phyloP scores from a whole-genome alignment of 2,797 vertebrate genomes.

The Pantherophis vulpinus region DNA sequence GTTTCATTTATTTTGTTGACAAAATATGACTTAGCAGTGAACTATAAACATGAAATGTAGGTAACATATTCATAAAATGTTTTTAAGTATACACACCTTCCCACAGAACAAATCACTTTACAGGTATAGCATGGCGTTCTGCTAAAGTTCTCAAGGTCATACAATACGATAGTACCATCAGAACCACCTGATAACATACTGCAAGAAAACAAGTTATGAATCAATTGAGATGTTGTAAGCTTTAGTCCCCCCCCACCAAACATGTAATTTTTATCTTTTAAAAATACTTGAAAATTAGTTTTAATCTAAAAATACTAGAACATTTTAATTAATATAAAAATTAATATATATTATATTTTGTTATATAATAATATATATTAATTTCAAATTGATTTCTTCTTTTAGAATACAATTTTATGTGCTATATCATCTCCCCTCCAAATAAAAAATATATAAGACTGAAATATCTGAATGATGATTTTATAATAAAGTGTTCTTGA shows the following conservation, averaged over 20 bases:
- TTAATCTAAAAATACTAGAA: background rate
- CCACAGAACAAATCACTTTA: conserved; percentile 86
- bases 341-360: too few species aligned
- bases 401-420: background rate
- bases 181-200: conserved; percentile 97
- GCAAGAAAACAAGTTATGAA: conserved; percentile 58
- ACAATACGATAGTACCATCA: conserved; percentile 91
- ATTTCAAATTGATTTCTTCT: background rate
- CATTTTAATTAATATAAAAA: background rate
- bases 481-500: background rate
- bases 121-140: conserved; percentile 85
- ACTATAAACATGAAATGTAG: background rate
- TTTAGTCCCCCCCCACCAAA: background rate
- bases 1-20: background rate
- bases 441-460: background rate
- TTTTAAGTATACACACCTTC: conserved; percentile 75
- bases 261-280: background rate
- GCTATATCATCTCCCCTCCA: background rate
- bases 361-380: background rate
- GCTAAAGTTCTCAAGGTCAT: conserved; percentile 91
- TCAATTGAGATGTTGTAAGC: conserved; percentile 32
- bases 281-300: background rate
- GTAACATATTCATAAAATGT: background rate
- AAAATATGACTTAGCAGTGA: background rate
- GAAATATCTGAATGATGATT: background rate